A percentile compares a stretch with the other conserved stretches of the same genome.
phyloP scores from a whole-genome alignment of 2,888 invertebrate genomes.

The Escarpia spicata region DNA sequence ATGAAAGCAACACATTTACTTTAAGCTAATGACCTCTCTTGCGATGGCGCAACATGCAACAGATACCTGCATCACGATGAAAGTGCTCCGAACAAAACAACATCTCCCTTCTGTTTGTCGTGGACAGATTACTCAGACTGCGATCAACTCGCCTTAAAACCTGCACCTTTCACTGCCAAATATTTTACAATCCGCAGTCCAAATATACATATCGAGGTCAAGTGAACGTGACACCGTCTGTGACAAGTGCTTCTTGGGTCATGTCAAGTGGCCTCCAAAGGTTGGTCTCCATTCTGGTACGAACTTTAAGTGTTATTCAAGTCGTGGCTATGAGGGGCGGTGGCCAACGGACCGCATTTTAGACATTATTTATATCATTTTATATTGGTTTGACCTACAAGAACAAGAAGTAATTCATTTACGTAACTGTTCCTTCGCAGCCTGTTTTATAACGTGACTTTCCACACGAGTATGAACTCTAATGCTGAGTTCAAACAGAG shows the following conservation, averaged over 20 bases:
- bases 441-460: no score
- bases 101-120: neutral
- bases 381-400: no score
- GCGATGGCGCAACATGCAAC: neutral
- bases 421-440: no score
- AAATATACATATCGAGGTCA: neutral
- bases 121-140: neutral
- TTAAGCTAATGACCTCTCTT: neutral
- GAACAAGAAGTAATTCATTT: no score
- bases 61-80: neutral
- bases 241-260: neutral
- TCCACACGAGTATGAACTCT: no score
- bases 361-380: neutral
- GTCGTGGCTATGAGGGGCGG: neutral
- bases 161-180: neutral
- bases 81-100: neutral
- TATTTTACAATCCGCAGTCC: neutral
- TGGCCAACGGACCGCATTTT: neutral
- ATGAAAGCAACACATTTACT: no score
- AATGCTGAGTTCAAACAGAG: no score
- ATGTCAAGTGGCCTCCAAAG: neutral
- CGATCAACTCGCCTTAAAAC: neutral
- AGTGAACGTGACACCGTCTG: neutral
- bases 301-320: neutral
- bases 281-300: neutral